A percentile compares a stretch with the other conserved stretches of the same genome.
phyloP scores from a whole-genome alignment of 2,113 vertebrate genomes.

The Hyperoodon ampullatus region DNA sequence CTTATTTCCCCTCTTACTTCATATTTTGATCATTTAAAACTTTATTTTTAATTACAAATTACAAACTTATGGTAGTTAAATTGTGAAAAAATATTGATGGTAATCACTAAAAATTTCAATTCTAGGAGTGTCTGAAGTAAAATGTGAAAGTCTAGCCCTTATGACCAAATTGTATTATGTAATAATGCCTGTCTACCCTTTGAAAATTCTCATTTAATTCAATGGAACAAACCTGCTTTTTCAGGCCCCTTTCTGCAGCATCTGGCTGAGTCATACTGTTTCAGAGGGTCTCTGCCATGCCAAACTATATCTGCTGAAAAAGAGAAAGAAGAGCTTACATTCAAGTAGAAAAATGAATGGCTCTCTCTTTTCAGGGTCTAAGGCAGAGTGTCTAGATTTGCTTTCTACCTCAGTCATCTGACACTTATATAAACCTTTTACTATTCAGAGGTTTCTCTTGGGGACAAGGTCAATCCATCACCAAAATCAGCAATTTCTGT shows the following conservation, averaged over 20 bases:
- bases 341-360: slow-evolving; percentile 60
- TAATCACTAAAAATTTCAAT: neutral
- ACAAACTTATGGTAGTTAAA: neutral
- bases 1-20: neutral
- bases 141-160: slow-evolving; percentile 1
- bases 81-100: neutral
- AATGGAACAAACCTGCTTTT: slow-evolving; percentile 35
- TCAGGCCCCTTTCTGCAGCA: slow-evolving; percentile 15
- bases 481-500: slow-evolving; percentile 12
- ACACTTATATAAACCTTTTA: slow-evolving; percentile 38
- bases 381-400: slow-evolving; percentile 46
- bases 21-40: neutral
- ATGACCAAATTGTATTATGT: neutral
- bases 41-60: slow-evolving; percentile 22
- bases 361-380: slow-evolving; percentile 41
- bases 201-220: slow-evolving; percentile 42
- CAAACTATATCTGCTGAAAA: slow-evolving; percentile 47
- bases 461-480: neutral
- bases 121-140: slow-evolving; percentile 24
- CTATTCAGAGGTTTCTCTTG: slow-evolving; percentile 44
- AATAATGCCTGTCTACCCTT: slow-evolving; percentile 17
- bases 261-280: slow-evolving; percentile 62
- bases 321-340: slow-evolving; percentile 42
- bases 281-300: slow-evolving; percentile 19
- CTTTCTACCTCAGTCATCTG: slow-evolving; percentile 6